phyloP scores from a whole-genome alignment of 2,113 vertebrate species.

The Malurus cyaneus region DNA sequence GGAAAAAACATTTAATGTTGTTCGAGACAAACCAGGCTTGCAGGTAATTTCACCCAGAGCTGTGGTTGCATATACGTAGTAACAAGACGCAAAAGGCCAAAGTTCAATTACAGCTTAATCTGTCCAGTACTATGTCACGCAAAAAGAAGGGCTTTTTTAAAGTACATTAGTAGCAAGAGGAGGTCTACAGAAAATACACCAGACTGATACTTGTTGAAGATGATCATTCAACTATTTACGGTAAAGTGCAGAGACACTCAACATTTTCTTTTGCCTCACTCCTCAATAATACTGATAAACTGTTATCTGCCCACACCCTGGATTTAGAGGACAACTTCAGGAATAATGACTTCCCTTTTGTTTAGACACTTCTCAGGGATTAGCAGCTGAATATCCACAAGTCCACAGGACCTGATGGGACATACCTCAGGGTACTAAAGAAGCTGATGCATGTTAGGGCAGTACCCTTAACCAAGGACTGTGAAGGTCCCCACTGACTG shows the following conservation, averaged over 20 bases:
- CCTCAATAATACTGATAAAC: background rate
- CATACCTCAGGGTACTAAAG: background rate
- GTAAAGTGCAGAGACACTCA: background rate
- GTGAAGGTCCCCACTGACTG: no score
- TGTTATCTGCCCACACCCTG: accelerated
- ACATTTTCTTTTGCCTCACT: background rate
- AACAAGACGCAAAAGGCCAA: background rate
- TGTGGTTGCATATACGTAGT: background rate
- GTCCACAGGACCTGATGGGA: background rate
- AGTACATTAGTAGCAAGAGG: background rate
- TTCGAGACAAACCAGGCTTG: background rate
- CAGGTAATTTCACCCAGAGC: background rate
- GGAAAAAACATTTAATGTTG: background rate
- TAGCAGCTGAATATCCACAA: background rate
- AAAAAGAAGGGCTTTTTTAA: background rate
- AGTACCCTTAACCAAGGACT: background rate
- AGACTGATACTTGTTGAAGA: background rate
- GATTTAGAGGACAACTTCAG: background rate
- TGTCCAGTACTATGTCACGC: background rate
- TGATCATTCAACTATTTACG: background rate
- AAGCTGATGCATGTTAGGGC: accelerated
- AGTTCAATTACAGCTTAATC: background rate
- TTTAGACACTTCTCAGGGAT: background rate
- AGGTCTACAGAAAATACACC: background rate
- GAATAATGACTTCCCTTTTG: background rate